Conservation (phyloP, 2,797 vertebrate species). For the Sebastes minor region DNA sequence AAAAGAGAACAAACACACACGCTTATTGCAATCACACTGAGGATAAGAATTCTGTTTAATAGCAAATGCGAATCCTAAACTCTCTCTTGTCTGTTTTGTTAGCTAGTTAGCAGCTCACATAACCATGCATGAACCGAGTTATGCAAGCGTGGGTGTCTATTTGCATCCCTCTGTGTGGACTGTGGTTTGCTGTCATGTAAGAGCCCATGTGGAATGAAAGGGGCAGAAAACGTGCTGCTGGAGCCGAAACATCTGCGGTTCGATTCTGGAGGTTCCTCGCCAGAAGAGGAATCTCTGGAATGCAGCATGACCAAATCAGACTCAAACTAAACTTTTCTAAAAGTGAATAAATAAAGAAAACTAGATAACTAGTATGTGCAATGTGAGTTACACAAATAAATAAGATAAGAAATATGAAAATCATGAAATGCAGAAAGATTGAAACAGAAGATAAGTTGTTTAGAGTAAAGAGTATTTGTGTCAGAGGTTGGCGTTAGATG, state of each 20-base stretch:
- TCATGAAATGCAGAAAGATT: neutral
- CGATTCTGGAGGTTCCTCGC: slow-evolving; percentile 58
- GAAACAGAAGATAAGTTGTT: neutral
- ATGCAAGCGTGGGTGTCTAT: slow-evolving; percentile 42
- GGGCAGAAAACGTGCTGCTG: slow-evolving; percentile 46
- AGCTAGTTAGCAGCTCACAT: slow-evolving; percentile 13
- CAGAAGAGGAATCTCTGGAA: slow-evolving; percentile 68
- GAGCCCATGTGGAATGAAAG: slow-evolving; percentile 51
- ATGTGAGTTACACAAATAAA: neutral
- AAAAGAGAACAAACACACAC: neutral
- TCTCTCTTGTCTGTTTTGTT: neutral
- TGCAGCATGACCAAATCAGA: slow-evolving; percentile 57
- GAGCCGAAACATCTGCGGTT: slow-evolving; percentile 60
- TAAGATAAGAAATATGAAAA: slow-evolving; percentile 4
- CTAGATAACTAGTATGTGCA: neutral
- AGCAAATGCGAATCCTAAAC: neutral
- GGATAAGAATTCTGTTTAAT: neutral
- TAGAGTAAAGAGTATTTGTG: neutral
- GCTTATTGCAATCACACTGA: neutral
- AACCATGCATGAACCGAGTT: slow-evolving; percentile 15
- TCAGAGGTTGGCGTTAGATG: neutral
- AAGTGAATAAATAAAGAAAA: slow-evolving; percentile 2
- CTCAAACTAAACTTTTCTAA: slow-evolving; percentile 10
- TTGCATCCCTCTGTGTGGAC: slow-evolving; percentile 36
- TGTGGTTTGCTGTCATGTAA: slow-evolving; percentile 57